Evolutionary conservation across 1,140 invertebrate genomes (phyloP), one percentile per base, ranked within the genome.

Genomic region (Atopsyche davidsoni): DNA sequence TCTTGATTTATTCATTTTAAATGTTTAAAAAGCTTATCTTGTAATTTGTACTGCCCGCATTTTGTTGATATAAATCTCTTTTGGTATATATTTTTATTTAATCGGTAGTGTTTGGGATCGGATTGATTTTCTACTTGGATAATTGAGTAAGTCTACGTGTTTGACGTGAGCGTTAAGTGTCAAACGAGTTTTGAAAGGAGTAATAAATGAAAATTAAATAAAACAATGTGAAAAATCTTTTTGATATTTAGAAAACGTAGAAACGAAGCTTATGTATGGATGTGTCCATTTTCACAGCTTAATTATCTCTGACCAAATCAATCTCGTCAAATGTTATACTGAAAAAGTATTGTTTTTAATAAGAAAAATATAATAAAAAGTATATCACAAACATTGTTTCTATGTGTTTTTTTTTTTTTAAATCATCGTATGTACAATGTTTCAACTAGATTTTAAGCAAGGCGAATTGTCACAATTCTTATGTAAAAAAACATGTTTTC

Each of bases 251-350:
- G 36, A 46, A 4, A 24, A 48, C 2, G 36, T n/a, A n/a, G 35
- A 22, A 40, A 40, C 41, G 38, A 40, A 22, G 54, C 54, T 56
- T 57, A 35, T 50, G 46, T 52, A 38, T 57, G 50, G 47, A 49
- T 57, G 55, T 57, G 23, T 56, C 10, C 40, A 36, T 35, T 39
- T 50, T 39, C 24, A 45, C 48, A 41, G 55, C 55, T 52, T 46
- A 41, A 53, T 44, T 49, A 57, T 57, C 45, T 16, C 47, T 46
- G 50, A 53, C 42, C 35, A 57, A 57, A 51, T 49, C 46, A 57
- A 49, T 57, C 51, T 44, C 41, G 10, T 45, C 23, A 51, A 28
- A 28, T 43, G 41, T 44, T 44, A 51, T 44, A 44, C 45, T 51
- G 45, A 44, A 39, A 23, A 23, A 38, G 41, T 24, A 34, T 51